Percentiles rank a stretch among this genome's conserved stretches.
Evolutionary conservation across 2,888 invertebrate species (phyloP).

Genomic region (Lepidochitona cinerea): DNA sequence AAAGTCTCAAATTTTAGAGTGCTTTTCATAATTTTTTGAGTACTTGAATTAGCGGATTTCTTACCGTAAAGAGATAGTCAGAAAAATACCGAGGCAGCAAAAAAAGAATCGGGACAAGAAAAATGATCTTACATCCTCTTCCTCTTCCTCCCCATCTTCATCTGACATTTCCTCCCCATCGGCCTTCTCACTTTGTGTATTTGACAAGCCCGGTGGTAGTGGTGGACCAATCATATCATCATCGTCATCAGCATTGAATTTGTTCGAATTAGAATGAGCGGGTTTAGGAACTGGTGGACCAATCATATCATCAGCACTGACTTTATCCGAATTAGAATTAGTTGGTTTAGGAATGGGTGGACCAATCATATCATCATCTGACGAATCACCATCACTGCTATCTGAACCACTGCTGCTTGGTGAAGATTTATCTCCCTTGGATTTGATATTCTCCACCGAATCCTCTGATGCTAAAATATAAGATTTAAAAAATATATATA

Average conservation of each 20-base stretch:
- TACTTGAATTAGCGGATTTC: no score
- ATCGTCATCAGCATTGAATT: slow-evolving; percentile 55
- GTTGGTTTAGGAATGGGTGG: slow-evolving; percentile 20
- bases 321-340: background rate
- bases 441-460: no score
- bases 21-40: no score
- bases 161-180: slow-evolving; percentile 35
- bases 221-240: slow-evolving; percentile 53
- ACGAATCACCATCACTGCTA: background rate
- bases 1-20: no score
- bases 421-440: no score
- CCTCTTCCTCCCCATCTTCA: slow-evolving; percentile 43
- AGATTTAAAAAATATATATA: no score
- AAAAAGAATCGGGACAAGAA: background rate
- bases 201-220: slow-evolving; percentile 36
- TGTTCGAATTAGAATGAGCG: no score
- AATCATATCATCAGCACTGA: slow-evolving; percentile 27
- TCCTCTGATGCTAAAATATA: no score
- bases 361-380: slow-evolving; percentile 15
- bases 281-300: slow-evolving; percentile 23
- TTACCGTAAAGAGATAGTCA: background rate
- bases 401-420: background rate
- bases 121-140: slow-evolving; percentile 21
- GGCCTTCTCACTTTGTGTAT: slow-evolving; percentile 12
- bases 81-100: background rate